phyloP scores from a whole-genome alignment of 2,113 vertebrate genomes.

The Melanerpes aurifrons region DNA sequence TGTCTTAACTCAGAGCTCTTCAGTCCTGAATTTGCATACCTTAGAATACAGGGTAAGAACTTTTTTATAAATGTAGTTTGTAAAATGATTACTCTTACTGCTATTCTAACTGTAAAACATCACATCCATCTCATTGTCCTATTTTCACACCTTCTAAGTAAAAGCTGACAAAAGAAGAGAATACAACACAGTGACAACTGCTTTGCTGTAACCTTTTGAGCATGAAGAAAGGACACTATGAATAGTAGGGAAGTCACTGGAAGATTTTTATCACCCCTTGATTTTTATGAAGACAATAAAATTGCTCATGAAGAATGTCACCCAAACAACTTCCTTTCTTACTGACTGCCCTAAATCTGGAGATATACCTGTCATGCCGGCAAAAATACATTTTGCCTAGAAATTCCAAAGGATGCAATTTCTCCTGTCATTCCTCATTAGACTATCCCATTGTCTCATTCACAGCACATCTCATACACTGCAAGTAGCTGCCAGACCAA shows the following conservation, averaged over 20 bases:
- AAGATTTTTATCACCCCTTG: neutral
- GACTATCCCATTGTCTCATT: neutral
- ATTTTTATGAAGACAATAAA: neutral
- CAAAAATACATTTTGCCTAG: neutral
- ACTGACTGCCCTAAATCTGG: neutral
- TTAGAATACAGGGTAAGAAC: neutral
- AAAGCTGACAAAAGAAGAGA: neutral
- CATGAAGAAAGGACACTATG: neutral
- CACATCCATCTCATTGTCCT: neutral
- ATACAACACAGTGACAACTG: neutral
- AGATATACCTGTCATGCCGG: neutral
- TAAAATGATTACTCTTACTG: neutral
- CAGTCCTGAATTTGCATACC: neutral
- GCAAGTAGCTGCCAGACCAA: neutral
- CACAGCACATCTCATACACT: neutral
- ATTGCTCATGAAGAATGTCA: neutral
- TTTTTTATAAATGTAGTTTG: neutral
- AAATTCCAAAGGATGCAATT: neutral
- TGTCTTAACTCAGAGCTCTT: neutral
- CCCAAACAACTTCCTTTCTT: neutral
- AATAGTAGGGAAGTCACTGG: neutral
- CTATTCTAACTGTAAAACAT: neutral
- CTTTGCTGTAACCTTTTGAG: neutral
- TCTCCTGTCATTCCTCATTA: neutral
- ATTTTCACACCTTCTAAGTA: neutral